Base-by-base conservation (phyloP, 2,797 vertebrate species). In the Danionella dracula region DNA sequence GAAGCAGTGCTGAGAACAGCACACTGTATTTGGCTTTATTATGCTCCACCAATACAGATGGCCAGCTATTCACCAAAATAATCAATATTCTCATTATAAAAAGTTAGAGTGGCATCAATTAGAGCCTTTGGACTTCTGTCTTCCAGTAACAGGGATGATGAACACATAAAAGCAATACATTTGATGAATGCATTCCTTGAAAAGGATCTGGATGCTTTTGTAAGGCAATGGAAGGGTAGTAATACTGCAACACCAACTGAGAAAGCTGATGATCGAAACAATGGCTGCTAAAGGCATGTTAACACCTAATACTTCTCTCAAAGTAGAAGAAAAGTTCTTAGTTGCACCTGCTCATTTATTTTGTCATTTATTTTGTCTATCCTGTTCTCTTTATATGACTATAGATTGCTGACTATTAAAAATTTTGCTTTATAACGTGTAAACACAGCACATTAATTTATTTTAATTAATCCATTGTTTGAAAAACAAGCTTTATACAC, bases 11-110 rank as follows among this genome's bases (percentile, higher is more conserved):
- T 20, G 35, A 31, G 35, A 37, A 12, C 21, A 15, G 32, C 27
- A 8, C 37, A 8, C 7, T 31, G 12, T 34, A 23, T n/a, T n/a
- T 53, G 45, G 7, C 20, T 65, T n/a, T 65, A 27, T 27, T 17
- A 13, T 23, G 20, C 48, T 49, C 20, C 21, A 51, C 46, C 63
- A 56, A n/a, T n/a, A 66, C 51, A 56, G 50, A 66, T 46, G 63
- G 63, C 63, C 63, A 69, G 59, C 42, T 48, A 61, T 57, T 55
- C 61, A 50, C 56, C 21, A 16, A 15, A 48, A 65, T 44, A 74
- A 84, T 84, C 79, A 73, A 83, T 84, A 69, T 59, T 67, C 57
- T 80, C 64, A 63, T 82, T 73, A 76, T 68, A 72, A 51, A 64
- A 62, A 73, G 78, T n/a, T 61, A 75, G 50, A 78, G 64, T 70